phyloP scores from a whole-genome alignment of 2,888 invertebrate genomes.

The Hanleya hanleyi region DNA sequence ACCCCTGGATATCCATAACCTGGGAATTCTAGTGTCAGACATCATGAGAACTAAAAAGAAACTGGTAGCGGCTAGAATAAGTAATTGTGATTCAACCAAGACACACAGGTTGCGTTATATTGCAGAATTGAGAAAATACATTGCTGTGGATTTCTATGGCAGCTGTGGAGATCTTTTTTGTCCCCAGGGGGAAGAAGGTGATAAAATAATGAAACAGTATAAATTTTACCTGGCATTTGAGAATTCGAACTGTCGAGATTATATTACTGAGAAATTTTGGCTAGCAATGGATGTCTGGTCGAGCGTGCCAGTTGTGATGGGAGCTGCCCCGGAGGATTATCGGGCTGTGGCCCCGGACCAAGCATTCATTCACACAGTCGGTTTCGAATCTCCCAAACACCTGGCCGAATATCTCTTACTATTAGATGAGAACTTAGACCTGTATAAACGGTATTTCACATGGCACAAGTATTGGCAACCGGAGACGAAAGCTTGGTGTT shows the following conservation, averaged over 20 bases:
- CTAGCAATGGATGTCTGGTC: neutral
- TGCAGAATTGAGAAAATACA: neutral
- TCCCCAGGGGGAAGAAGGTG: neutral
- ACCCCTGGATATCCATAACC: too few species aligned
- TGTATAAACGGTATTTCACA: neutral
- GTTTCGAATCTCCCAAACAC: conserved; percentile 1
- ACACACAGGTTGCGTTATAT: neutral
- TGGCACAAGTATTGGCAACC: neutral
- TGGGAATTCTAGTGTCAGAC: too few species aligned
- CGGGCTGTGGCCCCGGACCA: neutral
- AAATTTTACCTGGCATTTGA: neutral
- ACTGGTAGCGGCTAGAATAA: neutral
- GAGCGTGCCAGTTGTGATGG: neutral
- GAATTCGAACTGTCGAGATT: neutral
- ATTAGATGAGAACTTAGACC: neutral
- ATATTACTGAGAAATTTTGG: neutral
- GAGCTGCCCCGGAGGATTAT: neutral
- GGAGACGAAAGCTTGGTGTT: neutral
- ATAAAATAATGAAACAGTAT: neutral
- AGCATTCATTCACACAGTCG: neutral
- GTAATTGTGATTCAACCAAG: neutral
- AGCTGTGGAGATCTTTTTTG: neutral
- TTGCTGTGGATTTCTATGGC: neutral
- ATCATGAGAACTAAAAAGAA: too few species aligned
- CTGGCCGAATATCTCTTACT: neutral